Conservation (phyloP, 53 echinoderm and acorn worm species). For the Temnopleurus reevesii region DNA sequence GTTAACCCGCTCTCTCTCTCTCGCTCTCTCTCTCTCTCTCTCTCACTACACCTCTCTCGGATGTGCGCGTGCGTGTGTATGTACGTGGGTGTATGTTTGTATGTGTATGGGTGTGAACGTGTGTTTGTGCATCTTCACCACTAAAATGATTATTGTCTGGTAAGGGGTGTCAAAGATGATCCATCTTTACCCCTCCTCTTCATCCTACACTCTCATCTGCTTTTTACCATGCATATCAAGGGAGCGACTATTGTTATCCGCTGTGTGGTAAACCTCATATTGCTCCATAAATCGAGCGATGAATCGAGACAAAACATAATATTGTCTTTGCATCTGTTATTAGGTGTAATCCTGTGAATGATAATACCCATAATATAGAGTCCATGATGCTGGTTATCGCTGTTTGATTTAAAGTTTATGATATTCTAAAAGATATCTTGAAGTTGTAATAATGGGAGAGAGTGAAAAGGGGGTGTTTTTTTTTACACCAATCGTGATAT, state of each 20-base stretch:
- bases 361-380: neutral
- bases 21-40: conserved; percentile 11
- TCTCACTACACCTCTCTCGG: neutral
- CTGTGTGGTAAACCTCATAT: neutral
- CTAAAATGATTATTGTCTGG: neutral
- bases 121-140: neutral
- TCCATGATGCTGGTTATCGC: neutral
- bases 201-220: neutral
- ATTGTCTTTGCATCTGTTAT: neutral
- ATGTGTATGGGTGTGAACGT: neutral
- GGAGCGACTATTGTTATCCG: neutral
- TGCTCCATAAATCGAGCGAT: neutral
- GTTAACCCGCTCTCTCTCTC: neutral
- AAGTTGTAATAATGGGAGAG: no score
- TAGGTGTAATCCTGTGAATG: neutral
- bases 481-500: no score
- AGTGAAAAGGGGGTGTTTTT: no score
- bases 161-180: conserved; percentile 10
- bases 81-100: neutral
- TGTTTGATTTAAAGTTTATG: neutral
- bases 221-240: neutral
- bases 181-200: conserved; percentile 12
- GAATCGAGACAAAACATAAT: conserved; percentile 4
- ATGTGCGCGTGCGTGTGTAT: neutral
- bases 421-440: no score